Evolutionary conservation across 2,888 invertebrate species (phyloP).

Genomic region (Ptilodon capucinus): DNA sequence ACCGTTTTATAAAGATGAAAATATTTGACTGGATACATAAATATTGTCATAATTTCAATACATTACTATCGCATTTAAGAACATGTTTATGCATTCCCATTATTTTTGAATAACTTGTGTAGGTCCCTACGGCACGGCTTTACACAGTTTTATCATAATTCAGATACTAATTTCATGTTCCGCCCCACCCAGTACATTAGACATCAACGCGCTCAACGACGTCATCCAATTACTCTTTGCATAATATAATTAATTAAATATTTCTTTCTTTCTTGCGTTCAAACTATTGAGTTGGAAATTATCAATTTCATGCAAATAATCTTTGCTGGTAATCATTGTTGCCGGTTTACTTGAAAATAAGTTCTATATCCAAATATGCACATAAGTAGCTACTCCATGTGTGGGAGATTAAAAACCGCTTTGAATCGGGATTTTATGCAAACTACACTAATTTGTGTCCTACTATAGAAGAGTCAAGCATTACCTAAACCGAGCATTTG

Average conservation of each 20-base stretch:
- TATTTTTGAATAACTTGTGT: conserved; percentile 1
- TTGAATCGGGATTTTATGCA: neutral
- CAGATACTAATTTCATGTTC: conserved; percentile 8
- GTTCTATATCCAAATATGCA: conserved; percentile 12
- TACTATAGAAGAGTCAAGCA: neutral
- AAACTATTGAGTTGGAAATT: conserved; percentile 9
- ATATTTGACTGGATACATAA: too few relatives aligned
- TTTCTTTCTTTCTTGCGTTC: conserved; percentile 12
- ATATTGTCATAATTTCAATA: neutral
- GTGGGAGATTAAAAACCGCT: conserved; percentile 9
- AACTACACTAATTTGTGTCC: neutral
- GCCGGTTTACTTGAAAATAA: conserved; percentile 6
- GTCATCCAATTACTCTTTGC: conserved; percentile 5
- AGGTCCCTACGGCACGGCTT: conserved; percentile 2
- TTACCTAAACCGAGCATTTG: neutral
- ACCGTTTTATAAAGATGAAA: too few relatives aligned
- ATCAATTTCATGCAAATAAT: neutral
- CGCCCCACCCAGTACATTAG: conserved; percentile 47
- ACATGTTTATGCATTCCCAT: conserved; percentile 3
- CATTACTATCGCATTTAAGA: conserved; percentile 10
- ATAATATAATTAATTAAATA: conserved; percentile 9
- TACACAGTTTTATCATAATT: neutral
- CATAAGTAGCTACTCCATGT: conserved; percentile 9
- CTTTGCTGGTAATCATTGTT: conserved; percentile 5
- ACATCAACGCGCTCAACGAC: conserved; percentile 65